Evolutionary conservation across 2,113 vertebrate species (phyloP).

Genomic region (Tachysurus fulvidraco): DNA sequence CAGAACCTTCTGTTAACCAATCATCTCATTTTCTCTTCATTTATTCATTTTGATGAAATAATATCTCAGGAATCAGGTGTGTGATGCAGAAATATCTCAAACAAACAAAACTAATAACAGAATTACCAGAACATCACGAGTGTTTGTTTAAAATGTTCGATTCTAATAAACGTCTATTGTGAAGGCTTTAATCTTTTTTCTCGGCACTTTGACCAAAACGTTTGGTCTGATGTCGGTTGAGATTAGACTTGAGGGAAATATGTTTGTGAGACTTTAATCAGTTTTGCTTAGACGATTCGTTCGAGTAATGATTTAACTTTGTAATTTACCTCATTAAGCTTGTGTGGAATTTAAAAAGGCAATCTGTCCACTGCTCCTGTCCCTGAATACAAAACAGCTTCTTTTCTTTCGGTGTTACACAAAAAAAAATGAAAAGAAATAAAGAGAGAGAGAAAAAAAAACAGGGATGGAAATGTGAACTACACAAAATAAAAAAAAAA

Average conservation of each 20-base stretch:
- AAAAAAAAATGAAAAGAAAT: not conserved
- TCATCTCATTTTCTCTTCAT: not conserved
- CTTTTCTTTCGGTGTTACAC: not conserved
- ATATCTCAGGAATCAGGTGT: not conserved
- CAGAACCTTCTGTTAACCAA: not conserved
- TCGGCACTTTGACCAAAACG: not conserved
- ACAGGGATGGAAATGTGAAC: constrained; percentile 33
- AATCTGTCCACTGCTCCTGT: not conserved
- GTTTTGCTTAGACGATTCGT: not conserved
- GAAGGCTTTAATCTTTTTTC: not conserved
- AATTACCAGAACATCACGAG: not conserved
- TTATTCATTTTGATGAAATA: not conserved
- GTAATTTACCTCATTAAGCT: not conserved
- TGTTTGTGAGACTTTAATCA: not conserved
- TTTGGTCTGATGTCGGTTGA: not conserved
- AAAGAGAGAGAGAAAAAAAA: not conserved
- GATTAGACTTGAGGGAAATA: not conserved
- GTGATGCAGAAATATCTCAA: not conserved
- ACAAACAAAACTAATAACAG: not conserved
- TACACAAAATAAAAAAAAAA: constrained; percentile 7
- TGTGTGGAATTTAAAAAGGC: not conserved
- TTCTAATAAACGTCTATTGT: not conserved
- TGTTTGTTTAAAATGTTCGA: not conserved
- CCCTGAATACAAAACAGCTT: not conserved
- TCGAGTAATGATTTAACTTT: constrained; percentile 17